Base-by-base conservation (phyloP, 2,888 invertebrate genomes). In the Drosophila acutilabella region DNA sequence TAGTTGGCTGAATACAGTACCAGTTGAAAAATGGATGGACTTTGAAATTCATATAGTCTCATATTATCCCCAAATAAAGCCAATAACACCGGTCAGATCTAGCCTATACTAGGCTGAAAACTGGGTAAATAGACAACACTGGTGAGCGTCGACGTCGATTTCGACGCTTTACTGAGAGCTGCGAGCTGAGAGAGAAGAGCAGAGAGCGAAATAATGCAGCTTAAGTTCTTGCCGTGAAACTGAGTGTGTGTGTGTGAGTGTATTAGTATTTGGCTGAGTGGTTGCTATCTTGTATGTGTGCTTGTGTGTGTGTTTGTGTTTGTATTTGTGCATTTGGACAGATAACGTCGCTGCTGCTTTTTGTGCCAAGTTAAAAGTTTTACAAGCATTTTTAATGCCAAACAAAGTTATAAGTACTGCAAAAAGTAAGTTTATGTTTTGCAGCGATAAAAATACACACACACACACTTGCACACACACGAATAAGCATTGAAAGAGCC, bases 351-450 rank as follows among this genome's bases (percentile, higher is more conserved):
- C 66, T 66, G 50, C 42, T 83, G 53, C 42, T 86, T 83, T 83
- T 72, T 78, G 77, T 70, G 81, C 75, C 69, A 81, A 87, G 78
- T 78, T 78, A 69, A 80, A 85, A 85, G 84, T 85, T 85, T 83
- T 88, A 83, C 84, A 83, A 86, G 84, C 87, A 86, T 80, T 88
- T 84, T 84, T 82, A 88, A 87, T 81, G 84, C 87, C 87, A 70
- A 70, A 71, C 88, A 88, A 84, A 84, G 88, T 84, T 88, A 82
- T 88, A 88, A 84, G 88, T 86, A 82, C 80, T 78, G 74, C 69
- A 77, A 72, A 79, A 88, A 81, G 81, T 62, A 78, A 86, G 76
- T 86, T 88, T 88, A 84, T 88, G 86, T 75, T 80, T 80, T 67
- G 68, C 65, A 64, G 80, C 78, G 84, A 86, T 88, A 84, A 82